Evolutionary conservation across 2,113 vertebrate species (phyloP).

Genomic region (Erythrolamprus reginae): DNA sequence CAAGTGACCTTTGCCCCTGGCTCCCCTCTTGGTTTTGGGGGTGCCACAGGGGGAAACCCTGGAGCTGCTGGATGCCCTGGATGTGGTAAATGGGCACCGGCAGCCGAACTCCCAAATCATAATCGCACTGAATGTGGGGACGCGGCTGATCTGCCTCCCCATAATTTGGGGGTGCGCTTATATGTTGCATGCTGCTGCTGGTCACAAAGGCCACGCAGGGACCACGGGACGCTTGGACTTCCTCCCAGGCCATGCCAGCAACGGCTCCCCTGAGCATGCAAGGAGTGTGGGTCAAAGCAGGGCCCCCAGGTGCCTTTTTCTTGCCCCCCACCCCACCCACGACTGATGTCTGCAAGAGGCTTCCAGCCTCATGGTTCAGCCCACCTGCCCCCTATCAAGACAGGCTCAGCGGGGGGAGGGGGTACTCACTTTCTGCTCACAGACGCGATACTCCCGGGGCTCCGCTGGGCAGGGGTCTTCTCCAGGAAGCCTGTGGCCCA

Average conservation of each 20-base stretch:
- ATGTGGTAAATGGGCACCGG: neutral
- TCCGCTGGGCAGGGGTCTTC: conserved; percentile 60
- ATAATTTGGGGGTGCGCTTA: too few relatives aligned
- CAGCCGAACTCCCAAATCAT: neutral
- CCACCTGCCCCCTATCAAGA: neutral
- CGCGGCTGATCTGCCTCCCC: neutral
- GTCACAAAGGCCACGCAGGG: neutral
- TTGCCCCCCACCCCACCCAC: neutral
- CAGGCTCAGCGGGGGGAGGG: neutral
- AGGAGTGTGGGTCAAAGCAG: neutral
- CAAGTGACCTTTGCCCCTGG: neutral
- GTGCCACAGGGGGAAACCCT: neutral
- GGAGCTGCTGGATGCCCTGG: neutral
- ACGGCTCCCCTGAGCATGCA: neutral
- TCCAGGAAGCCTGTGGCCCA: conserved; percentile 33
- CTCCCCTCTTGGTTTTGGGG: neutral
- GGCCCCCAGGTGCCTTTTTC: neutral
- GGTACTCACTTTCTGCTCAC: conserved; percentile 63
- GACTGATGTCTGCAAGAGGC: neutral
- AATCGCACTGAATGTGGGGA: neutral
- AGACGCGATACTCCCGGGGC: conserved; percentile 67
- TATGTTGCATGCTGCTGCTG: too few relatives aligned
- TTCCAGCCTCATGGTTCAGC: neutral
- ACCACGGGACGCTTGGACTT: neutral
- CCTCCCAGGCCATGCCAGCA: neutral